phyloP scores from a whole-genome alignment of 92 coral and sea anemone genomes.

The Parazoanthus darwini region DNA sequence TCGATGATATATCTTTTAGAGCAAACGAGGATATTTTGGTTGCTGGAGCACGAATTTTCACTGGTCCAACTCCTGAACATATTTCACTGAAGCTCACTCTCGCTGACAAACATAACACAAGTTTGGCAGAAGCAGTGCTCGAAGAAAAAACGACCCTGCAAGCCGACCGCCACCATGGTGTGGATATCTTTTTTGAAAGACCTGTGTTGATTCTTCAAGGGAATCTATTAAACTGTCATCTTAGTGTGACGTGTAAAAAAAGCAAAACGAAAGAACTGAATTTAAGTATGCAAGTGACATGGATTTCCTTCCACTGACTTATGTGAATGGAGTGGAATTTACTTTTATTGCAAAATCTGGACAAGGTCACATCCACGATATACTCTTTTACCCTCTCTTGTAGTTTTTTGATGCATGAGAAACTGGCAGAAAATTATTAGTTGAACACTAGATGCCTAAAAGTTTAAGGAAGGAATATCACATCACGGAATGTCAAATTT shows the following conservation, averaged over 20 bases:
- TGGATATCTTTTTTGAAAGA: too few species aligned
- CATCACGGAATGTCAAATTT: too few species aligned
- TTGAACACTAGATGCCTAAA: too few species aligned
- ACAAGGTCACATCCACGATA: slow-evolving; percentile 2
- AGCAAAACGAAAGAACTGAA: background rate
- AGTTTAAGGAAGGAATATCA: too few species aligned
- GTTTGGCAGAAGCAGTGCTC: background rate
- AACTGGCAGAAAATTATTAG: background rate
- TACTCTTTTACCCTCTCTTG: background rate
- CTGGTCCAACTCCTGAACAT: background rate
- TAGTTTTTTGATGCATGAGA: background rate
- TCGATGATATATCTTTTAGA: background rate
- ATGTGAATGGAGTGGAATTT: background rate
- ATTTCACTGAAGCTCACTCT: background rate
- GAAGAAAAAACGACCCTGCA: background rate
- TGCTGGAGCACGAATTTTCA: slow-evolving; percentile 5
- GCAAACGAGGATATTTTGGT: background rate
- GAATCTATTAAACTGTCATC: background rate
- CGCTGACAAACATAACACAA: background rate
- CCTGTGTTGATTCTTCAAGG: too few species aligned
- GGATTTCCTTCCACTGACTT: background rate
- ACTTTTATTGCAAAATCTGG: background rate
- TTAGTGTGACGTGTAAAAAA: background rate
- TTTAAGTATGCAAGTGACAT: background rate
- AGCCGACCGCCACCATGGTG: background rate